Percentiles rank a stretch among this genome's conserved stretches.
phyloP scores from a whole-genome alignment of 2,797 vertebrate species.

The Champsocephalus esox region DNA sequence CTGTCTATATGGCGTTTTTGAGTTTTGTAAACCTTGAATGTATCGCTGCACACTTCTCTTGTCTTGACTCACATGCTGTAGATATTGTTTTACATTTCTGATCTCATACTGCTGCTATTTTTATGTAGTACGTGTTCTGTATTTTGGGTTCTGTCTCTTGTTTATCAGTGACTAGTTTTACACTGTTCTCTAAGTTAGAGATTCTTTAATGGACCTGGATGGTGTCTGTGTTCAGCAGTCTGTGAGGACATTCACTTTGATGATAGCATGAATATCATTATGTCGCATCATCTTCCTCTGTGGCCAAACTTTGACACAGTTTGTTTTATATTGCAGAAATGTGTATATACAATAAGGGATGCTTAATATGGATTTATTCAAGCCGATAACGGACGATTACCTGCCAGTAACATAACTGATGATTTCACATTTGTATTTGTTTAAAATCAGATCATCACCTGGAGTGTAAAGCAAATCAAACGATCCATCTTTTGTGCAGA shows the following conservation, averaged over 20 bases:
- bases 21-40: background rate
- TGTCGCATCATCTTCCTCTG: slow-evolving; percentile 22
- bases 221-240: background rate
- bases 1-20: background rate
- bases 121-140: background rate
- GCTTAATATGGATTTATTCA: too few species aligned
- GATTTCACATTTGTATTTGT: too few species aligned
- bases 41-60: slow-evolving; percentile 1
- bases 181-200: background rate
- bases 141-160: background rate
- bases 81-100: slow-evolving; percentile 10
- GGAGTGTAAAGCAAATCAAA: too few species aligned
- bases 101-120: slow-evolving; percentile 36
- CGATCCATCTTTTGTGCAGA: too few species aligned
- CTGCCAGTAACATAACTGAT: too few species aligned
- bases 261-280: background rate
- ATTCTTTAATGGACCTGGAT: too few species aligned
- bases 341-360: background rate
- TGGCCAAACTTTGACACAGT: too few species aligned
- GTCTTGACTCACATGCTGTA: background rate
- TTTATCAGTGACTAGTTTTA: background rate
- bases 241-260: background rate
- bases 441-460: too few species aligned
- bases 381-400: too few species aligned
- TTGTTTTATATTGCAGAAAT: slow-evolving; percentile 9